phyloP scores from a whole-genome alignment of 92 coral and sea anemone genomes.

The Micromussa lordhowensis region DNA sequence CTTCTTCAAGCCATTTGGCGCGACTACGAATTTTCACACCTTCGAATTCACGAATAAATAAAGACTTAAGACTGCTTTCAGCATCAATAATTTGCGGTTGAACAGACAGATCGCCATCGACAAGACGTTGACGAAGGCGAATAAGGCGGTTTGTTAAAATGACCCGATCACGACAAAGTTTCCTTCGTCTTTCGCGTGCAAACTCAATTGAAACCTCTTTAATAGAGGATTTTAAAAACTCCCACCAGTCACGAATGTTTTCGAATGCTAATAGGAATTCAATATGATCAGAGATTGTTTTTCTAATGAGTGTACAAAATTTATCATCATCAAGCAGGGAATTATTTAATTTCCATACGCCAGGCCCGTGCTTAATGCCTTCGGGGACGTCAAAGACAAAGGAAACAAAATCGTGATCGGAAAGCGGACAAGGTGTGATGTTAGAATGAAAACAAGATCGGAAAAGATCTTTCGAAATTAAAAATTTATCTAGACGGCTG shows the following conservation, averaged over 20 bases:
- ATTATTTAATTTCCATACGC: no score
- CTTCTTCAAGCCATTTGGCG: constrained; percentile 44
- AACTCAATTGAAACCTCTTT: background rate
- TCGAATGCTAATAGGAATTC: no score
- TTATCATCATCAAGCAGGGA: background rate
- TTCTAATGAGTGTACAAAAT: no score
- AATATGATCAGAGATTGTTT: no score
- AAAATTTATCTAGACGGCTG: constrained; percentile 38
- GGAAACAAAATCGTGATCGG: background rate
- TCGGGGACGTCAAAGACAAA: background rate
- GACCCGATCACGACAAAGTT: background rate
- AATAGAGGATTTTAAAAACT: constrained; percentile 2
- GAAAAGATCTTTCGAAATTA: background rate
- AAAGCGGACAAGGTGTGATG: constrained; percentile 12
- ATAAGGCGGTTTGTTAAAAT: background rate
- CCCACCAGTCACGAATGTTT: constrained; percentile 36
- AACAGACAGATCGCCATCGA: background rate
- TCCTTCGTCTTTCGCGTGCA: background rate
- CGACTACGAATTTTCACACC: constrained; percentile 9
- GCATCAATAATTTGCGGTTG: background rate
- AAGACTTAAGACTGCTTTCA: background rate
- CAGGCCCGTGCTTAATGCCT: no score
- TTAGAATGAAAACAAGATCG: background rate
- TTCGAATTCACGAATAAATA: background rate
- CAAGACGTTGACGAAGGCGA: background rate